These are phyloP conservation scores for Masticophis lateralis DNA, from an alignment of 2,797 vertebrate species.

Conservation along the genomic window DNA sequence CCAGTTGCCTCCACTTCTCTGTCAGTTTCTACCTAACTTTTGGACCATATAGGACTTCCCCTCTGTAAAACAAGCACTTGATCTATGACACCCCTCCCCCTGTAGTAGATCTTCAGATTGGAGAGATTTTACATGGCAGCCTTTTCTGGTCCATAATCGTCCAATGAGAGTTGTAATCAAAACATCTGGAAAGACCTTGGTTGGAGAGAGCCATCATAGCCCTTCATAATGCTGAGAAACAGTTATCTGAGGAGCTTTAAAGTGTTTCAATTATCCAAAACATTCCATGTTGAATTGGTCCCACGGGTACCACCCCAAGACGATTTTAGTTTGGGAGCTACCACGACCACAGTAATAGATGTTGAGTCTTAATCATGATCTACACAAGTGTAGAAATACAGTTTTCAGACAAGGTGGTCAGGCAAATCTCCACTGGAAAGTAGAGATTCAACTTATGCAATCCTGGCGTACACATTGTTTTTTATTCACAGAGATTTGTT, in stretches of 20 bases:
- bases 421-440: background rate
- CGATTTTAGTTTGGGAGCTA: background rate
- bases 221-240: background rate
- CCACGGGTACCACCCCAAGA: background rate
- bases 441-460: background rate
- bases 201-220: background rate
- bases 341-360: background rate
- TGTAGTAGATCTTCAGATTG: background rate
- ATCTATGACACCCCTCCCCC: background rate
- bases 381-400: background rate
- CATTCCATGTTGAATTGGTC: background rate
- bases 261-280: background rate
- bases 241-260: background rate
- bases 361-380: background rate
- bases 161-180: background rate
- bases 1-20: background rate
- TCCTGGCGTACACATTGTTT: no score
- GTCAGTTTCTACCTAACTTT: background rate
- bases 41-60: background rate
- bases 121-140: background rate
- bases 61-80: background rate
- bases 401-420: background rate
- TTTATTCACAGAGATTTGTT: background rate
- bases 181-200: background rate
- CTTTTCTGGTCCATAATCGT: background rate